A percentile compares a stretch with the other conserved stretches of the same genome.
phyloP scores from a whole-genome alignment of 2,113 vertebrate genomes.

The Oxygymnocypris stewartii region DNA sequence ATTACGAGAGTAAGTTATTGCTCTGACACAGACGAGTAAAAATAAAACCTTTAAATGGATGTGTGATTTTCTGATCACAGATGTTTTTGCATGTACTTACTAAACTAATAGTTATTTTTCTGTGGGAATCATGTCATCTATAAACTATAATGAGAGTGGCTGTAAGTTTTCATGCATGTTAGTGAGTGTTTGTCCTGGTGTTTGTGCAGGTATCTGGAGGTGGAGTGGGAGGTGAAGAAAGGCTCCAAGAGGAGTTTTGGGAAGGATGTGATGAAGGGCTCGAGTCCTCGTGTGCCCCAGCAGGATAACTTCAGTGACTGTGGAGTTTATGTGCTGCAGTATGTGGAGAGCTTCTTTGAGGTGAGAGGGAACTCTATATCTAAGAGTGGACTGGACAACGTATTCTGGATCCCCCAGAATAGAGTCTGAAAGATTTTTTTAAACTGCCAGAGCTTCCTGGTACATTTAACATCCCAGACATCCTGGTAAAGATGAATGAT shows the following conservation, averaged over 20 bases:
- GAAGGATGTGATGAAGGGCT: conserved; percentile 95
- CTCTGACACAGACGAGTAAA: background rate
- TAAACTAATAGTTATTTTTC: background rate
- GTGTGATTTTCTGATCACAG: background rate
- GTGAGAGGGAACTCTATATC: conserved; percentile 67
- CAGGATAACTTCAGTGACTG: conserved; percentile 99
- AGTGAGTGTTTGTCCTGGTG: conserved; percentile 17
- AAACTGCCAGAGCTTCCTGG: too few relatives aligned
- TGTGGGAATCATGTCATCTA: background rate
- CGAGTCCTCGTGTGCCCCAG: conserved; percentile 95
- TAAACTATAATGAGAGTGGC: background rate
- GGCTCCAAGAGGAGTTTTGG: conserved; percentile 88
- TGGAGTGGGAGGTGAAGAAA: conserved; percentile 96
- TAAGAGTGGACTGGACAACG: background rate
- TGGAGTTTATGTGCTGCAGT: conserved; percentile 93
- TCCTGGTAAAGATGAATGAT: background rate
- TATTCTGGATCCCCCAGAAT: background rate
- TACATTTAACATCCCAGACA: too few relatives aligned
- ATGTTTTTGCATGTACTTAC: background rate
- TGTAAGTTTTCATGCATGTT: background rate
- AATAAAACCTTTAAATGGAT: background rate
- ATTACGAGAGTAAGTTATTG: conserved; percentile 88
- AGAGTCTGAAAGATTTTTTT: background rate
- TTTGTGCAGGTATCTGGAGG: conserved; percentile 88
- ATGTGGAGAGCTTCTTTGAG: conserved; percentile 99